Conservation (phyloP, 2,113 vertebrate genomes). For the Corydoras maculifer region DNA sequence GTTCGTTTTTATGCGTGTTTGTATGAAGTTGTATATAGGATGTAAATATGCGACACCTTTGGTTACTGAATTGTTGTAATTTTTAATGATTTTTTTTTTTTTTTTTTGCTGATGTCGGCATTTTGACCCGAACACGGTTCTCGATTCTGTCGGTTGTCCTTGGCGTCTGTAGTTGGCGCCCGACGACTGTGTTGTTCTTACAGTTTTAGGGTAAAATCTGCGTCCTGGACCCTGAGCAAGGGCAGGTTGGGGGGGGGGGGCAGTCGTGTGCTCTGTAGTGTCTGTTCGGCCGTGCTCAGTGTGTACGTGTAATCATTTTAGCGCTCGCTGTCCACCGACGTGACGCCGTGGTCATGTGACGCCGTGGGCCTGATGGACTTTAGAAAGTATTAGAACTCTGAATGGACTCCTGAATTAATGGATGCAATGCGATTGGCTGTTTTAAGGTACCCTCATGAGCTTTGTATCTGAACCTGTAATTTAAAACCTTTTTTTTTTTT, state of each 20-base stretch:
- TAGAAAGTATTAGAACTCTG: conserved; percentile 56
- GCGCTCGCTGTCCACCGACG: conserved; percentile 50
- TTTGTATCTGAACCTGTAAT: conserved; percentile 70
- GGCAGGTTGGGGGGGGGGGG: not conserved
- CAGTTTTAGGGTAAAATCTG: not conserved
- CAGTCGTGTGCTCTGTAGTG: conserved; percentile 52
- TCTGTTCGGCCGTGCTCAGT: conserved; percentile 58
- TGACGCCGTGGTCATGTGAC: conserved; percentile 48
- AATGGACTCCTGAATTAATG: conserved; percentile 62
- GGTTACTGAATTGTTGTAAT: conserved; percentile 25
- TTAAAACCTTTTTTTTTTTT: conserved; percentile 69
- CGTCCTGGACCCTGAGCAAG: not conserved
- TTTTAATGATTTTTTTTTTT: no score
- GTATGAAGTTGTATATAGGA: conserved; percentile 70
- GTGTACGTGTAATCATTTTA: conserved; percentile 63
- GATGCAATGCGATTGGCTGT: conserved; percentile 76
- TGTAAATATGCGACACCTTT: conserved; percentile 66
- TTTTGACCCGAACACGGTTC: conserved; percentile 28
- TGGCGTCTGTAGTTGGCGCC: conserved; percentile 15
- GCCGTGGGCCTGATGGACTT: conserved; percentile 58
- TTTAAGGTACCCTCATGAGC: conserved; percentile 86
- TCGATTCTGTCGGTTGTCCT: conserved; percentile 37
- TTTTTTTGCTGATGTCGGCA: conserved; percentile 22
- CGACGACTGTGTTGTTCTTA: not conserved
- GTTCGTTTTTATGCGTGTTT: conserved; percentile 71